Evolutionary conservation across 2,888 invertebrate species (phyloP), one percentile per base, ranked within the genome.

Genomic region (Dichetophora obliterata): DNA sequence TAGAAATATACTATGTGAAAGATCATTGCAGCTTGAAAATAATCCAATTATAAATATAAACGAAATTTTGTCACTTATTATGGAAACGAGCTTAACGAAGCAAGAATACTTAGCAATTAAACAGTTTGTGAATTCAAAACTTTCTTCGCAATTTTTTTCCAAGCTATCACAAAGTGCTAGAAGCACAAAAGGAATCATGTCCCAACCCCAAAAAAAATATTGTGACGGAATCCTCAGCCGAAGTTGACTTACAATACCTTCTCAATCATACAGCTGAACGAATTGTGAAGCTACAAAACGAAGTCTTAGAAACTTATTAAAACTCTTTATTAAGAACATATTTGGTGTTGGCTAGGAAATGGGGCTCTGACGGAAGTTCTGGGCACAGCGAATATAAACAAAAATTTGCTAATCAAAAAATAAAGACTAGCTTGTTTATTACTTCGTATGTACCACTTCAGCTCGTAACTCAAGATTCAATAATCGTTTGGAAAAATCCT

Each of bases 191-290:
- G 24, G 24, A 63, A 24, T 24, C 63, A n/a, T 63, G 24, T 63
- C 63, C 63, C 16, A 27, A 24, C 16, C 11, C 27, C 6, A 27
- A 63, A n/a, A 4, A 63, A 24, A 63, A 27, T 63, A 34, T 27
- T 11, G 27, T 63, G 6, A 63, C 63, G 16, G 63, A 63, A 27
- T 63, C 27, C 16, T 27, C 11, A 6, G 63, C 31, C 19, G 63
- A 63, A 63, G 63, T 63, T 34, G 63, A 63, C 24, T 34, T 63
- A 31, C 63, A 63, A 63, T 22, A 31, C 16, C 27, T 63, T 24
- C 63, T 63, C 0, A 27, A 63, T 34, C 27, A 63, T 63, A 63
- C 31, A 11, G 63, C 63, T 63, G 22, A 19, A 24, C 63, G 63
- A 24, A 63, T 63, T 24, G 22, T 63, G 19, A 9, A 63, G 34